Evolutionary conservation across 1,140 invertebrate genomes (phyloP).

Genomic region (Drosophila ironensis): DNA sequence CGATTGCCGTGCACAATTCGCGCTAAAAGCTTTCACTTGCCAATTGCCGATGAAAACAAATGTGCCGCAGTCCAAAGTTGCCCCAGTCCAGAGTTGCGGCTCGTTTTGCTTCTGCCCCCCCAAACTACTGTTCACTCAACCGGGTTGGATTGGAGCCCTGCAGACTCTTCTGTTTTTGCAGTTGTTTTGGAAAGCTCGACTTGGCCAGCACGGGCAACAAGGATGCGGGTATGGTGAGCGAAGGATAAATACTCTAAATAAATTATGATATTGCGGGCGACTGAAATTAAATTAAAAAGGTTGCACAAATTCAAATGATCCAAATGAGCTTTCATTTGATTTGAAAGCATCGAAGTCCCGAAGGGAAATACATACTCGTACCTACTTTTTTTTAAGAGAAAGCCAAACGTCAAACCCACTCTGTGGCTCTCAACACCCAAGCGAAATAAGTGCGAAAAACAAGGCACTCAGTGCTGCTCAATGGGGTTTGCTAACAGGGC

Average conservation of each 20-base stretch:
- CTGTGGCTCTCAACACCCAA: slow-evolving; percentile 2
- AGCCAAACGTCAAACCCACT: too few species aligned
- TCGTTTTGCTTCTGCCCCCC: background rate
- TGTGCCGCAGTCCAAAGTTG: slow-evolving; percentile 57
- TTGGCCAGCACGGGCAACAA: slow-evolving; percentile 7
- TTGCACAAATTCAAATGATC: background rate
- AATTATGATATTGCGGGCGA: background rate
- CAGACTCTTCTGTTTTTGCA: slow-evolving; percentile 44
- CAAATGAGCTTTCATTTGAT: background rate
- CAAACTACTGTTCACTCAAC: slow-evolving; percentile 20
- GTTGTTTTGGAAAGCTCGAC: slow-evolving; percentile 15
- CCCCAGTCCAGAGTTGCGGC: too few species aligned
- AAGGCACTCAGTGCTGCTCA: slow-evolving; percentile 43
- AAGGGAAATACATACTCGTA: background rate
- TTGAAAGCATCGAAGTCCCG: background rate
- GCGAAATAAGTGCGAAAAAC: slow-evolving; percentile 9
- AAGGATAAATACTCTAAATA: slow-evolving; percentile 10
- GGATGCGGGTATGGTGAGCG: background rate
- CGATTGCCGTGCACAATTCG: slow-evolving; percentile 69
- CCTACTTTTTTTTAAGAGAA: too few species aligned
- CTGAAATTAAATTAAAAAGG: background rate
- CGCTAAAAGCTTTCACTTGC: slow-evolving; percentile 75
- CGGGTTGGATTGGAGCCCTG: slow-evolving; percentile 12
- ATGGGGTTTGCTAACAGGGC: slow-evolving; percentile 34
- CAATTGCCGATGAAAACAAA: slow-evolving; percentile 77